Conservation (phyloP, 2,113 vertebrate species). For the Alosa alosa region DNA sequence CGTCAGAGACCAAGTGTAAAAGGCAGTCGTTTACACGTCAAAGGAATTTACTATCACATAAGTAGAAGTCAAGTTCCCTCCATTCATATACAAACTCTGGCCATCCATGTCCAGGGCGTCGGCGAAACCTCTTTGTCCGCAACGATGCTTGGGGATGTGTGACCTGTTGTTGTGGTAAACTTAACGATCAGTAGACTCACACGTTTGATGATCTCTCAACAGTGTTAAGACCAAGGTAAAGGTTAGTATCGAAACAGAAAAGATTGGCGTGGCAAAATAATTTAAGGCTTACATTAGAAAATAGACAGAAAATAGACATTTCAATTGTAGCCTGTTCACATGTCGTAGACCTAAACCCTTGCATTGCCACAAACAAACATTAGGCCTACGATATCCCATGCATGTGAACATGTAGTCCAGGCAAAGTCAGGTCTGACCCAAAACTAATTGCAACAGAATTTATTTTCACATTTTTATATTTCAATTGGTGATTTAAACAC, state of each 20-base stretch:
- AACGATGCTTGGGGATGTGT: neutral
- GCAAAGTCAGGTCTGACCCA: too few species aligned
- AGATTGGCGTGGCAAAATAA: too few species aligned
- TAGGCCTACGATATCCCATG: too few species aligned
- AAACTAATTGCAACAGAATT: too few species aligned
- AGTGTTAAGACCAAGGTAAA: neutral
- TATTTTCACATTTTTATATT: too few species aligned
- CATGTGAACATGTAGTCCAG: too few species aligned
- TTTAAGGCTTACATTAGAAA: too few species aligned
- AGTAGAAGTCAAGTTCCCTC: neutral
- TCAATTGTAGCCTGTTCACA: too few species aligned
- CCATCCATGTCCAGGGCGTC: neutral
- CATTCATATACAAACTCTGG: neutral
- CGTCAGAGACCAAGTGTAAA: neutral
- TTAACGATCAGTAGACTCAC: neutral
- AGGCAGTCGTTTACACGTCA: neutral
- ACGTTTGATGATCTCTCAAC: neutral
- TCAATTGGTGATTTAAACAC: too few species aligned
- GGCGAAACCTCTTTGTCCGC: neutral
- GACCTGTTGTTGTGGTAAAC: neutral
- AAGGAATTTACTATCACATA: neutral
- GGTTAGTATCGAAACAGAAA: neutral
- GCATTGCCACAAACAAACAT: too few species aligned
- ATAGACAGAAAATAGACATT: too few species aligned
- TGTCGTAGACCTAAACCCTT: too few species aligned